These are phyloP conservation scores for Bos javanicus DNA, from an alignment of 2,113 vertebrate species.

Conservation along the genomic window DNA sequence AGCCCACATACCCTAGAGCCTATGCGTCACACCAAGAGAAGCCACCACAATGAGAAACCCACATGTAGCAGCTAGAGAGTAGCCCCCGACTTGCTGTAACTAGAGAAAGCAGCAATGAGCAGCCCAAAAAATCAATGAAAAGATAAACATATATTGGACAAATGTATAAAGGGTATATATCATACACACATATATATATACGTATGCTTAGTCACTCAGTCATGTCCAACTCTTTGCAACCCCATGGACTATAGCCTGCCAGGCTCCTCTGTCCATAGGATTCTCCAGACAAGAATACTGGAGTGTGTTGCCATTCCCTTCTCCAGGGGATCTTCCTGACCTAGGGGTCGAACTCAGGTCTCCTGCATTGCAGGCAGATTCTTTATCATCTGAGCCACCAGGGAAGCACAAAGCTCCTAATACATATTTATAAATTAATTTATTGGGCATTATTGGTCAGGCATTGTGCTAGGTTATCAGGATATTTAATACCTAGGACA, in stretches of 20 bases:
- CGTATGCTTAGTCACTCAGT: not conserved
- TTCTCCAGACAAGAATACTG: not conserved
- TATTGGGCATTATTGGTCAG: not conserved
- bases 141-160: not conserved
- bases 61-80: not conserved
- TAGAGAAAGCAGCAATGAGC: not conserved
- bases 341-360: not conserved
- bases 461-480: not conserved
- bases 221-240: not conserved
- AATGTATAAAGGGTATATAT: not conserved
- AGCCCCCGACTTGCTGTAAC: not conserved
- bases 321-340: not conserved
- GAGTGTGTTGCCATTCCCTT: not conserved
- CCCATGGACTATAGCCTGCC: not conserved
- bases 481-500: not conserved
- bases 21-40: not conserved
- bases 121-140: not conserved
- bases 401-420: not conserved
- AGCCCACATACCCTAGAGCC: not conserved
- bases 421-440: not conserved
- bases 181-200: not conserved
- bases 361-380: not conserved
- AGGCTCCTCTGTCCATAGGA: not conserved
- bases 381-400: not conserved
- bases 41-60: not conserved